These are phyloP conservation scores for Alectura lathami DNA, from an alignment of 2,113 vertebrate species.

Conservation along the genomic window DNA sequence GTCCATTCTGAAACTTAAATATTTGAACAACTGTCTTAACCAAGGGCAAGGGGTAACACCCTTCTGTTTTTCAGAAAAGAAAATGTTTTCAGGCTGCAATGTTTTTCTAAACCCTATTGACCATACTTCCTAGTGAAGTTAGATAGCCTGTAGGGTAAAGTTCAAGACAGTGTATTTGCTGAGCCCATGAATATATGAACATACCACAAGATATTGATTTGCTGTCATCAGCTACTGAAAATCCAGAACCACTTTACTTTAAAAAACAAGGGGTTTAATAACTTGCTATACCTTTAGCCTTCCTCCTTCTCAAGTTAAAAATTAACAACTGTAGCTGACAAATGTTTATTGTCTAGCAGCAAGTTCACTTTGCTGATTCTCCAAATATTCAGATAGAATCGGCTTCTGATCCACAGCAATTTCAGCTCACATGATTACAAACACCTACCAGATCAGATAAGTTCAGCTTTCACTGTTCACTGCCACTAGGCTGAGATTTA, in stretches of 20 bases:
- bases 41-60: conserved; percentile 20
- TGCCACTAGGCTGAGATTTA: conserved; percentile 9
- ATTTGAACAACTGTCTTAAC: conserved; percentile 59
- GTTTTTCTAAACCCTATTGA: conserved; percentile 13
- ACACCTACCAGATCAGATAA: conserved; percentile 24
- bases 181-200: background rate
- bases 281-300: background rate
- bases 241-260: background rate
- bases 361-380: conserved; percentile 59
- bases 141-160: conserved; percentile 33
- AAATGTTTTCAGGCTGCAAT: conserved; percentile 29
- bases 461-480: conserved; percentile 33
- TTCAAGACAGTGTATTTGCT: conserved; percentile 31
- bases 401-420: conserved; percentile 36
- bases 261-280: background rate
- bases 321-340: conserved; percentile 35
- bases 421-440: conserved; percentile 13
- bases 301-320: background rate
- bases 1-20: conserved; percentile 52
- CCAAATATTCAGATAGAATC: conserved; percentile 41
- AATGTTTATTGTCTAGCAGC: conserved; percentile 20
- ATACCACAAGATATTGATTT: conserved; percentile 10
- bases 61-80: conserved; percentile 41
- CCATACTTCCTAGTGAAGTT: background rate
- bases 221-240: background rate